Percentiles rank a stretch among this genome's conserved stretches.
These are phyloP conservation scores for Mastigias papua DNA, from an alignment of 30 jellyfish, hydroid and myxozoan genomes.

Conservation along the genomic window DNA sequence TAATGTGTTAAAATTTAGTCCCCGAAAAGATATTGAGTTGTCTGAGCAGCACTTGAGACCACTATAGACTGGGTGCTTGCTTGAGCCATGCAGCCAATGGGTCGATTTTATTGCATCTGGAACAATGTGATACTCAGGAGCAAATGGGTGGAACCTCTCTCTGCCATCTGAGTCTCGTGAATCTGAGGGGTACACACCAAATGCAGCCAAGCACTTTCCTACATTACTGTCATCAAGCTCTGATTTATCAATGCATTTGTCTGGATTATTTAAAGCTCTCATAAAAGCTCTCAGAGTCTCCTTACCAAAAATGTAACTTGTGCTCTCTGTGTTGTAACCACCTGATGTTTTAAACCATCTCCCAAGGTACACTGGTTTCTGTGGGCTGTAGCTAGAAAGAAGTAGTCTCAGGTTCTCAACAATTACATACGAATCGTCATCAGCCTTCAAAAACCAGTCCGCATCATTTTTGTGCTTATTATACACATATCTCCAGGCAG, in stretches of 20 bases:
- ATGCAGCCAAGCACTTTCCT: constrained; percentile 89
- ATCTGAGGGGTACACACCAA: constrained; percentile 87
- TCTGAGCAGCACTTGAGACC: constrained; percentile 99
- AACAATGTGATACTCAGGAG: constrained; percentile 86
- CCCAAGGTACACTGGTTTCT: constrained; percentile 86
- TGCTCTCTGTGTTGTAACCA: constrained; percentile 98
- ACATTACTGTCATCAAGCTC: constrained; percentile 90
- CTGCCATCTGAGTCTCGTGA: constrained; percentile 89
- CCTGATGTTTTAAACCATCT: constrained; percentile 91
- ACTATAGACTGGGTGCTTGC: constrained; percentile 71
- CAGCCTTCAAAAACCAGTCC: constrained; percentile 97
- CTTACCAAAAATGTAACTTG: constrained; percentile 94
- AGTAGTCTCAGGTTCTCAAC: constrained; percentile 87
- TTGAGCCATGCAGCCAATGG: constrained; percentile 94
- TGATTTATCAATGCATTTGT: constrained; percentile 64
- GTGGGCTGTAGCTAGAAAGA: constrained; percentile 67
- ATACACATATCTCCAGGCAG: constrained; percentile 94
- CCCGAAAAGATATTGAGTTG: constrained; percentile 87
- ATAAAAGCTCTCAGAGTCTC: constrained; percentile 77
- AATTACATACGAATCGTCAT: constrained; percentile 92
- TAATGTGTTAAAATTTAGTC: constrained; percentile 73
- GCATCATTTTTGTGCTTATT: constrained; percentile 87
- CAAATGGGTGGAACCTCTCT: constrained; percentile 94
- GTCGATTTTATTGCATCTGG: constrained; percentile 76
- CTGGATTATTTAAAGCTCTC: constrained; percentile 85